These are phyloP conservation scores for Acipenser oxyrinchus DNA, from an alignment of 2,797 vertebrate species.

Conservation along the genomic window DNA sequence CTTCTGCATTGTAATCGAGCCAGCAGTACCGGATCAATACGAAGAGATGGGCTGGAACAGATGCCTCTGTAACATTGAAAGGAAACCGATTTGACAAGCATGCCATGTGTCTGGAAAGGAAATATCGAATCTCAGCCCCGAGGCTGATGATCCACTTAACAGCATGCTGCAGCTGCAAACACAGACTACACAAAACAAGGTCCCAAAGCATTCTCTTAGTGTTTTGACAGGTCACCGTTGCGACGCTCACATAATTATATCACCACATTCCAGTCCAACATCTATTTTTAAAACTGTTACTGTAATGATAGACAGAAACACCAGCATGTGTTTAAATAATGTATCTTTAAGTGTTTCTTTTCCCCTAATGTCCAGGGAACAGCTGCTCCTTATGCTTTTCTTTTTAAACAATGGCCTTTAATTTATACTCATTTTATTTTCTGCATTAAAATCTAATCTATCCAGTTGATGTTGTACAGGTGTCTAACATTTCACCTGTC, in stretches of 20 bases:
- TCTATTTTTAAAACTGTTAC: no score
- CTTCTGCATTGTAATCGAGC: neutral
- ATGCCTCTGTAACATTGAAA: neutral
- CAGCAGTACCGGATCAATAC: neutral
- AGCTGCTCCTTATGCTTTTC: neutral
- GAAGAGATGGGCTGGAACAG: neutral
- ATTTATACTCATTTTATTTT: no score
- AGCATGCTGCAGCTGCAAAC: neutral
- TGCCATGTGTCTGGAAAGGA: neutral
- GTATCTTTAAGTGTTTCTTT: neutral
- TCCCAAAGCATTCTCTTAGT: no score
- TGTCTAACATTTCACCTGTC: no score
- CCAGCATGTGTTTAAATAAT: no score
- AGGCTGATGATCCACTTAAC: neutral
- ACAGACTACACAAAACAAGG: no score
- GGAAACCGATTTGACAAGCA: neutral
- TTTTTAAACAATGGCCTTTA: neutral
- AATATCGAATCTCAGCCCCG: neutral
- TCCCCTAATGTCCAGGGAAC: neutral
- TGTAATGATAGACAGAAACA: no score
- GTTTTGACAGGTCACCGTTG: no score
- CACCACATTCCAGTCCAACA: no score
- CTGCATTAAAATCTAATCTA: no score
- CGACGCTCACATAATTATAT: no score
- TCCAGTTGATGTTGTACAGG: no score